Conservation (phyloP, 2,797 vertebrate species). For the Lithobates sylvaticus region DNA sequence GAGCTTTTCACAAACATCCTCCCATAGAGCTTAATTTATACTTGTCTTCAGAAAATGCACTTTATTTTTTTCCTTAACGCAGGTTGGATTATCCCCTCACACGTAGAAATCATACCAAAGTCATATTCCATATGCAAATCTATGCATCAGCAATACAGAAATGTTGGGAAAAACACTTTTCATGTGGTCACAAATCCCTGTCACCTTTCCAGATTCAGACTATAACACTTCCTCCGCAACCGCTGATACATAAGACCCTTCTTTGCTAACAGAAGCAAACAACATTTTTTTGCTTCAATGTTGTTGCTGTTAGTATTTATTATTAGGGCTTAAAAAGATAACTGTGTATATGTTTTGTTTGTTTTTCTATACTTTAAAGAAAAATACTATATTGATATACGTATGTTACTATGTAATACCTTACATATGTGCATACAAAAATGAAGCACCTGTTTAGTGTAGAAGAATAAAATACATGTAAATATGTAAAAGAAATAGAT, state of each 20-base stretch:
- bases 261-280: too few relatives aligned
- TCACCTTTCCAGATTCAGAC: not conserved
- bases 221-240: not conserved
- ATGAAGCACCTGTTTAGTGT: too few relatives aligned
- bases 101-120: not conserved
- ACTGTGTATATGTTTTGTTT: too few relatives aligned
- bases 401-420: too few relatives aligned
- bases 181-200: not conserved
- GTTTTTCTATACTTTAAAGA: too few relatives aligned
- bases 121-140: constrained; percentile 6
- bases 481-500: too few relatives aligned
- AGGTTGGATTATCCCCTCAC: constrained; percentile 19
- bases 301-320: too few relatives aligned
- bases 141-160: not conserved
- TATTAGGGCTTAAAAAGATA: too few relatives aligned
- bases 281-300: too few relatives aligned
- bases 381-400: too few relatives aligned
- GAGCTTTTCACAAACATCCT: constrained; percentile 33
- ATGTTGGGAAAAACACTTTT: not conserved
- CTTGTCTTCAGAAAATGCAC: constrained; percentile 40
- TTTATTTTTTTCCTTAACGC: constrained; percentile 12
- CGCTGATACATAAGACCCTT: not conserved
- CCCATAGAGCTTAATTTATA: constrained; percentile 42
- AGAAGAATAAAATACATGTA: too few relatives aligned
- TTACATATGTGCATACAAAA: too few relatives aligned